Percentiles rank a stretch among this genome's conserved stretches.
phyloP scores from a whole-genome alignment of 2,888 invertebrate species.

The Dromius quadrimaculatus region DNA sequence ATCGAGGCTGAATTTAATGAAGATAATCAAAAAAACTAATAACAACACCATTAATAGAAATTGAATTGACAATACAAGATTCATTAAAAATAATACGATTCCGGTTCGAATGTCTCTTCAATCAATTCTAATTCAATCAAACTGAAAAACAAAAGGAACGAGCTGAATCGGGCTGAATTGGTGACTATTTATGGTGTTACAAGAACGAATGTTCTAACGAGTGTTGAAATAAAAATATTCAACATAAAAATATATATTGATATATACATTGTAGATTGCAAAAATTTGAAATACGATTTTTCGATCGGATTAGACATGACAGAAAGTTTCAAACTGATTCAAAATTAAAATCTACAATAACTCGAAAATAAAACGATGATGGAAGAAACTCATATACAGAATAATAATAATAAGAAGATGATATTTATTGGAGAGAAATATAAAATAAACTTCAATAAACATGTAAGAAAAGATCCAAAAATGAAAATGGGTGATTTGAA shows the following conservation, averaged over 20 bases:
- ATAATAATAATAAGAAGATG: slow-evolving; percentile 1
- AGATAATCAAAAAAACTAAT: slow-evolving; percentile 50
- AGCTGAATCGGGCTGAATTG: slow-evolving; percentile 52
- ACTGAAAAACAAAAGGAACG: background rate
- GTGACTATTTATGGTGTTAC: slow-evolving; percentile 57
- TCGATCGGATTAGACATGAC: slow-evolving; percentile 54
- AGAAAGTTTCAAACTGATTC: slow-evolving; percentile 52
- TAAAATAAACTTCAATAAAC: no score
- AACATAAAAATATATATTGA: slow-evolving; percentile 30
- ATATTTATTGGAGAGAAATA: slow-evolving; percentile 5
- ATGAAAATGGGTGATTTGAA: no score
- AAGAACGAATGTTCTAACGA: slow-evolving; percentile 53
- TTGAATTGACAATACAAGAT: slow-evolving; percentile 50
- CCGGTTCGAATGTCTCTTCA: slow-evolving; percentile 54
- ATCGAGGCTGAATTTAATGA: slow-evolving; percentile 36
- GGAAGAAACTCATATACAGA: slow-evolving; percentile 6
- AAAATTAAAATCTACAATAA: slow-evolving; percentile 49
- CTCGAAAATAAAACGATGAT: slow-evolving; percentile 41
- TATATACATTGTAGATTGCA: slow-evolving; percentile 52
- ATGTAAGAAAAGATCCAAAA: no score
- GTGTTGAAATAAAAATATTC: slow-evolving; percentile 53
- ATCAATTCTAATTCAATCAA: slow-evolving; percentile 54
- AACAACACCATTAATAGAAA: slow-evolving; percentile 53
- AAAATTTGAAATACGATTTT: slow-evolving; percentile 53
- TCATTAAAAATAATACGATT: slow-evolving; percentile 52